phyloP scores from a whole-genome alignment of 1,140 invertebrate species.

The Cotesia chilonis region DNA sequence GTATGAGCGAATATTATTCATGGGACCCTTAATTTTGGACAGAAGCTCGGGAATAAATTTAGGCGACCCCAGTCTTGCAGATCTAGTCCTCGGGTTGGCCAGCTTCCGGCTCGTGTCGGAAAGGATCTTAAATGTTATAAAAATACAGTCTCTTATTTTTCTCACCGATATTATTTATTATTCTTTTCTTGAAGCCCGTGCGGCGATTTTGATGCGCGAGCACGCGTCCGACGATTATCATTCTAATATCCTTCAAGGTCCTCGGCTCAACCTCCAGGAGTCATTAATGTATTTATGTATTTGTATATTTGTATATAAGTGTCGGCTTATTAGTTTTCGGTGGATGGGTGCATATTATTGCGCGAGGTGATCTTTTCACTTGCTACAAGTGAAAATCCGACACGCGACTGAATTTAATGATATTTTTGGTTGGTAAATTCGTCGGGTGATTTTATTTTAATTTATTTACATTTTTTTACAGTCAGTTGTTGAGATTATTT shows the following conservation, averaged over 20 bases:
- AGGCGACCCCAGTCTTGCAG: not conserved
- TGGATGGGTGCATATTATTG: not conserved
- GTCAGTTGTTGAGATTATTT: not conserved
- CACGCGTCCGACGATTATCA: slow-evolving; percentile 10
- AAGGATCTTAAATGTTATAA: not conserved
- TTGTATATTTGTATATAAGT: not conserved
- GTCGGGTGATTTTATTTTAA: not conserved
- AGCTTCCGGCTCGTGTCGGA: slow-evolving; percentile 6
- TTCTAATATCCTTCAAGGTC: slow-evolving; percentile 9
- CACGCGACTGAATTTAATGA: slow-evolving; percentile 5
- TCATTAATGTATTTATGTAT: slow-evolving; percentile 3
- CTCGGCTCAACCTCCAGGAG: not conserved
- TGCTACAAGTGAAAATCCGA: not conserved
- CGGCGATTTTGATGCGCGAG: slow-evolving; percentile 7
- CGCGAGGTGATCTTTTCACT: not conserved
- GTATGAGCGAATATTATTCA: no score
- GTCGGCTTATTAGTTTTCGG: not conserved
- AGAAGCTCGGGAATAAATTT: no score
- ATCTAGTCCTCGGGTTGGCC: not conserved
- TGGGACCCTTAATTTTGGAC: no score
- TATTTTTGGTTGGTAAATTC: not conserved
- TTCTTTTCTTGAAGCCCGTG: not conserved
- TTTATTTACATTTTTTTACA: slow-evolving; percentile 2
- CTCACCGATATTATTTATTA: not conserved
- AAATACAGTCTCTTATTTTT: slow-evolving; percentile 6